Evolutionary conservation across 2,113 vertebrate species (phyloP).

Genomic region (Phalacrocorax aristotelis): DNA sequence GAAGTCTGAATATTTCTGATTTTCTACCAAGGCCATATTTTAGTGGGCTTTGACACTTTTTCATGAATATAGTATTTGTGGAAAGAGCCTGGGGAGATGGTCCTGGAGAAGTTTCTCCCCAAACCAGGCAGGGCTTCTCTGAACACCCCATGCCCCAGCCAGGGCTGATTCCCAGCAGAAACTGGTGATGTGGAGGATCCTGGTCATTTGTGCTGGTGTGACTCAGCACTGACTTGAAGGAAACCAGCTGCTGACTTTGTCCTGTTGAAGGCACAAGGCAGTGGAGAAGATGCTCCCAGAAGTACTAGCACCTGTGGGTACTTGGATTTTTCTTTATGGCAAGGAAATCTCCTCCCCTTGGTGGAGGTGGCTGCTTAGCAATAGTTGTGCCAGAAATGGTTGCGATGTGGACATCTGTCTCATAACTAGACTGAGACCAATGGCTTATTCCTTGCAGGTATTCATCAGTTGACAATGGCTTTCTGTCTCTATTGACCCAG

Average conservation of each 20-base stretch:
- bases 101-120: not conserved
- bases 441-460: not conserved
- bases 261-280: not conserved
- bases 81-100: not conserved
- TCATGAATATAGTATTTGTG: not conserved
- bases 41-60: not conserved
- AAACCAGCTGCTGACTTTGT: not conserved
- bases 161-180: not conserved
- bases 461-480: not conserved
- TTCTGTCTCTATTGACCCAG: slow-evolving; percentile 14
- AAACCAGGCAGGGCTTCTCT: not conserved
- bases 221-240: not conserved
- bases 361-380: not conserved
- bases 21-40: not conserved
- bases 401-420: not conserved
- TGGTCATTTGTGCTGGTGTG: not conserved
- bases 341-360: not conserved
- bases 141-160: not conserved
- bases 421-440: not conserved
- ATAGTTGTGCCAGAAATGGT: not conserved
- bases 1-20: not conserved
- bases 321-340: not conserved
- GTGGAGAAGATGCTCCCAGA: not conserved
- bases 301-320: no score
- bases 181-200: not conserved